phyloP scores from a whole-genome alignment of 2,888 invertebrate species.

The Pseudococcus viburni region DNA sequence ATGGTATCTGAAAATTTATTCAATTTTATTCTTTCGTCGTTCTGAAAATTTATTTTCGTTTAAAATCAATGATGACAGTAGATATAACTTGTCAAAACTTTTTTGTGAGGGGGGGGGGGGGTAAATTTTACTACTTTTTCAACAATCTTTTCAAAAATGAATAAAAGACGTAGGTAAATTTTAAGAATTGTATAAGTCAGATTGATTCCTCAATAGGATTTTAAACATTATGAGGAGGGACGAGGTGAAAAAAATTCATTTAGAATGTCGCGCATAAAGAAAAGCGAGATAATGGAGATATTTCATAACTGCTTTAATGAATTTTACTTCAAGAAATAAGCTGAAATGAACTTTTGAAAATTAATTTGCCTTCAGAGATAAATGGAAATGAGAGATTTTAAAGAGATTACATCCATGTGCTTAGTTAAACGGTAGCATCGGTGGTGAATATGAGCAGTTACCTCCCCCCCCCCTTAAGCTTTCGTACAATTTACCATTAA shows the following conservation, averaged over 20 bases:
- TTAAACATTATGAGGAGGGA: too few species aligned
- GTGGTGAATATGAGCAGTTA: not conserved
- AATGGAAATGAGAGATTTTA: constrained; percentile 34
- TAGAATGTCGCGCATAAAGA: not conserved
- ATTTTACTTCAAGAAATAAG: constrained; percentile 6
- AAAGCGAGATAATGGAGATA: not conserved
- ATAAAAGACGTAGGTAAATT: too few species aligned
- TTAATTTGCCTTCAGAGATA: not conserved
- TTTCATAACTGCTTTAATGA: not conserved
- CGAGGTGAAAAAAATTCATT: not conserved
- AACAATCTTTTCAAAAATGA: too few species aligned
- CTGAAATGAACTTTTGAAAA: constrained; percentile 19
- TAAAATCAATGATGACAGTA: too few species aligned
- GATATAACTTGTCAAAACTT: too few species aligned
- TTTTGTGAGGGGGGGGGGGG: too few species aligned
- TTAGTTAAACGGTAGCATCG: constrained; percentile 7
- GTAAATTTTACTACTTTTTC: too few species aligned
- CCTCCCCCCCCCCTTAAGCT: not conserved
- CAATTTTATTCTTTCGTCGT: too few species aligned
- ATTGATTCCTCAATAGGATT: too few species aligned
- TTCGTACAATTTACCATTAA: not conserved
- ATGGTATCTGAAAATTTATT: too few species aligned
- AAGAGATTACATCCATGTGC: not conserved
- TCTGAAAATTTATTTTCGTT: too few species aligned
- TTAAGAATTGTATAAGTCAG: too few species aligned